These are phyloP conservation scores for Tetraodon nigroviridis DNA, from an alignment of 2,113 vertebrate species.

Conservation along the genomic window DNA sequence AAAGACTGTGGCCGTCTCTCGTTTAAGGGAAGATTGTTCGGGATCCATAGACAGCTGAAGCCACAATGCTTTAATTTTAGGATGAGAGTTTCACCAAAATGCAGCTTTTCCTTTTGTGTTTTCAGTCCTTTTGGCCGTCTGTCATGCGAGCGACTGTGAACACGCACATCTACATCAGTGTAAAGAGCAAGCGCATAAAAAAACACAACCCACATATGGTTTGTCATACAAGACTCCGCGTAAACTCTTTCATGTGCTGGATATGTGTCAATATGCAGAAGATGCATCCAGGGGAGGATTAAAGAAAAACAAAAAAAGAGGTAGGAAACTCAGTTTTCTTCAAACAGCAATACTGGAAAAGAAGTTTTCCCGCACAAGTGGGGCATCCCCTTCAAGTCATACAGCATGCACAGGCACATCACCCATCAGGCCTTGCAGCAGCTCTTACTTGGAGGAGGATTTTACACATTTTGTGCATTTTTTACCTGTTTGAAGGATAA, in stretches of 20 bases:
- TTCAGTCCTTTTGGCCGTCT: conserved; percentile 9
- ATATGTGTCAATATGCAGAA: conserved; percentile 42
- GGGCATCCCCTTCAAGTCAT: conserved; percentile 51
- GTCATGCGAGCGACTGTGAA: conserved; percentile 50
- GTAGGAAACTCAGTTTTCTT: conserved; percentile 23
- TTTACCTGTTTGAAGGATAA: conserved; percentile 77
- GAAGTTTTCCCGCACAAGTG: conserved; percentile 8
- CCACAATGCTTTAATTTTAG: conserved; percentile 36
- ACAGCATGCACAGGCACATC: conserved; percentile 71
- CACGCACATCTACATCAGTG: conserved; percentile 4
- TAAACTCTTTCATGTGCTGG: conserved; percentile 48
- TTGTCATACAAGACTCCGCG: not conserved
- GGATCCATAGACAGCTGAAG: conserved; percentile 27
- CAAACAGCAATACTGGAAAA: conserved; percentile 7
- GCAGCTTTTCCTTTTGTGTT: conserved; percentile 10
- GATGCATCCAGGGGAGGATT: conserved; percentile 47
- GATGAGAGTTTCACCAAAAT: conserved; percentile 12
- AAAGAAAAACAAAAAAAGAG: conserved; percentile 3
- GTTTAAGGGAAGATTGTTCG: not conserved
- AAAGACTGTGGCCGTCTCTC: conserved; percentile 49
- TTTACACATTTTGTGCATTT: conserved; percentile 78
- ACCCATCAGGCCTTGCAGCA: conserved; percentile 47
- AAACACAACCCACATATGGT: conserved; percentile 4
- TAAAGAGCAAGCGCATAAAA: conserved; percentile 8
- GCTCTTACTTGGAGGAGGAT: conserved; percentile 78